These are phyloP conservation scores for Macrobrachium nipponense DNA, from an alignment of 1,140 invertebrate genomes.

Conservation along the genomic window DNA sequence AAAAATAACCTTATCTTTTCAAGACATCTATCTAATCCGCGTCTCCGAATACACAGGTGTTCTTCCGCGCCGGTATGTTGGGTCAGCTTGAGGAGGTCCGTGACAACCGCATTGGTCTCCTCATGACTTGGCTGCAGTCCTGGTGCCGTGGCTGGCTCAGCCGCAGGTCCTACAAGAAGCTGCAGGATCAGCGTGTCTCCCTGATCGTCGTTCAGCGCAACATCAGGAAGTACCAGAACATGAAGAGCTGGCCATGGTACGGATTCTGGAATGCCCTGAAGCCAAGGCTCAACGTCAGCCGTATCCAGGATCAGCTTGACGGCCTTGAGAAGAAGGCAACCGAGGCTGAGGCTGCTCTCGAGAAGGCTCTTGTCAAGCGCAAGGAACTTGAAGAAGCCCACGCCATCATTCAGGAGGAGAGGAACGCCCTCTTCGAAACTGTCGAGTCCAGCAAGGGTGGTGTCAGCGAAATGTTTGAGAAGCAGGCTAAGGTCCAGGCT, in stretches of 20 bases:
- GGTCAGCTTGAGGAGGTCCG: constrained; percentile 39
- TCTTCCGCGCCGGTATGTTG: constrained; percentile 43
- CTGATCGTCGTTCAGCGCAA: constrained; percentile 98
- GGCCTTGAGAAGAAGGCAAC: constrained; percentile 82
- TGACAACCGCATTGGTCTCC: constrained; percentile 83
- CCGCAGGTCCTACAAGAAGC: constrained; percentile 94
- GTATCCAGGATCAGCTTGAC: constrained; percentile 94
- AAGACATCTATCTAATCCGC: too few relatives aligned
- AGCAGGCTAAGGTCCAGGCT: constrained; percentile 72
- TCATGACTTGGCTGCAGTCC: constrained; percentile 98
- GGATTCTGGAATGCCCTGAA: constrained; percentile 99
- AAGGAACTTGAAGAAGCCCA: constrained; percentile 75
- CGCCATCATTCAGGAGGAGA: constrained; percentile 71
- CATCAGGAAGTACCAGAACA: constrained; percentile 95
- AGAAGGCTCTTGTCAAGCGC: constrained; percentile 73
- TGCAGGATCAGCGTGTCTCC: constrained; percentile 95
- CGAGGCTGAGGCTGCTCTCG: constrained; percentile 80
- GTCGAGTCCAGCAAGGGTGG: constrained; percentile 71
- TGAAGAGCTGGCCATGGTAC: constrained; percentile 99
- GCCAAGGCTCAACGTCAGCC: constrained; percentile 96
- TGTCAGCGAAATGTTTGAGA: constrained; percentile 72
- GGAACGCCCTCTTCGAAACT: constrained; percentile 72
- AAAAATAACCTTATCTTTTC: too few relatives aligned
- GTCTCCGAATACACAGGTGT: not conserved
- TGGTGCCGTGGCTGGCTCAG: constrained; percentile 86